Base-by-base conservation (phyloP, 1,140 invertebrate genomes). In the Leucophenga varia region DNA sequence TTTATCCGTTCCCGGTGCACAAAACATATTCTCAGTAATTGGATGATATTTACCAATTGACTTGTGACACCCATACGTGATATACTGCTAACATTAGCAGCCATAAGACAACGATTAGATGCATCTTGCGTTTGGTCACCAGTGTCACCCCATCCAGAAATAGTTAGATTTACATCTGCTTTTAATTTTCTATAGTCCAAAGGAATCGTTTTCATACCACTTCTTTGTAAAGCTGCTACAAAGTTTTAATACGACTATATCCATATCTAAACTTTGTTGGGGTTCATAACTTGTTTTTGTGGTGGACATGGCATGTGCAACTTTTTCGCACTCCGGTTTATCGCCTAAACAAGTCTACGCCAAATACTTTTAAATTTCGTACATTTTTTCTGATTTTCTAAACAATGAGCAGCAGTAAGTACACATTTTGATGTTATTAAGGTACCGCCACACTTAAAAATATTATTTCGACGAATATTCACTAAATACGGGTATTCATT, bases 11-110 rank as follows among this genome's bases (percentile, higher is more conserved):
- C 53, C 61, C 38, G 50, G 49, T 0, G 79, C 79, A 45, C 78
- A 79, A 22, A 79, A 57, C 77, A 80, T 78, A 17, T 59, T 67
- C 0, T 13, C 14, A 0, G 63, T 67, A 1, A 67, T 16, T 8
- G 12, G 8, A 9, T 30, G 17, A 2, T n/a, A n/a, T n/a, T n/a
- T n/a, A n/a, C n/a, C n/a, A n/a, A n/a, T n/a, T n/a, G n/a, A n/a
- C n/a, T n/a, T n/a, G n/a, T n/a, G n/a, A n/a, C n/a, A n/a, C n/a
- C 30, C 12, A 3, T n/a, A n/a, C n/a, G n/a, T n/a, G n/a, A n/a
- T n/a, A n/a, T n/a, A n/a, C n/a, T n/a, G n/a, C 21, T 34, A 3
- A 65, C 45, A 9, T 52, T 4, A 8, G 55, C 47, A 9, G 28
- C 34, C 22, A 63, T 55, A 6, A 65, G 40, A n/a, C 58, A 61